phyloP scores from a whole-genome alignment of 1,140 invertebrate genomes.

The Aphelenchoides besseyi region DNA sequence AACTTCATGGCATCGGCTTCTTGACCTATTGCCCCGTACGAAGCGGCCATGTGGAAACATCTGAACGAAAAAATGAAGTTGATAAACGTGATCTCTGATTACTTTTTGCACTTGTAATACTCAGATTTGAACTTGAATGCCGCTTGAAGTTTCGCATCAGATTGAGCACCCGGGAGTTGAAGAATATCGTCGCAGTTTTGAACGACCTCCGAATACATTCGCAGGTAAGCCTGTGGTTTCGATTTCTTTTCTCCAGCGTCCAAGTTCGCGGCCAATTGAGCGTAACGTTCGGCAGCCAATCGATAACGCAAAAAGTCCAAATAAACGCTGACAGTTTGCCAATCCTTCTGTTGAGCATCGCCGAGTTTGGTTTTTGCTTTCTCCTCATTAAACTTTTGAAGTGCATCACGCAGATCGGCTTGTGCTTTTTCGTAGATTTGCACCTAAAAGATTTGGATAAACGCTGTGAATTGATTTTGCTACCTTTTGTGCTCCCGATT shows the following conservation, averaged over 20 bases:
- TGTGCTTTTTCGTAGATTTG: constrained; percentile 6
- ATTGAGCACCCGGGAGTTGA: not conserved
- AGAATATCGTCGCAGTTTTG: not conserved
- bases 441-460: not conserved
- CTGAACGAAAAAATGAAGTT: not conserved
- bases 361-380: constrained; percentile 16
- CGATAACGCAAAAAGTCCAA: constrained; percentile 3
- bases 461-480: not conserved
- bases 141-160: not conserved
- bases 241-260: not conserved
- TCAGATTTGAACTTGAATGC: constrained; percentile 4
- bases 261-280: not conserved
- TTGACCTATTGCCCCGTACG: not conserved
- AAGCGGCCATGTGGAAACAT: not conserved
- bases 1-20: not conserved
- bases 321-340: constrained; percentile 5
- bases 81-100: not conserved
- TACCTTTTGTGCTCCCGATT: not conserved
- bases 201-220: not conserved
- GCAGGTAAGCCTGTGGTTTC: constrained; percentile 7
- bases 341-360: constrained; percentile 15
- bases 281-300: not conserved
- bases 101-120: not conserved
- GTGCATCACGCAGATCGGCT: not conserved
- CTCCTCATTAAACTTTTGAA: constrained; percentile 23